These are phyloP conservation scores for Neoarius graeffei DNA, from an alignment of 2,113 vertebrate genomes.

Conservation along the genomic window DNA sequence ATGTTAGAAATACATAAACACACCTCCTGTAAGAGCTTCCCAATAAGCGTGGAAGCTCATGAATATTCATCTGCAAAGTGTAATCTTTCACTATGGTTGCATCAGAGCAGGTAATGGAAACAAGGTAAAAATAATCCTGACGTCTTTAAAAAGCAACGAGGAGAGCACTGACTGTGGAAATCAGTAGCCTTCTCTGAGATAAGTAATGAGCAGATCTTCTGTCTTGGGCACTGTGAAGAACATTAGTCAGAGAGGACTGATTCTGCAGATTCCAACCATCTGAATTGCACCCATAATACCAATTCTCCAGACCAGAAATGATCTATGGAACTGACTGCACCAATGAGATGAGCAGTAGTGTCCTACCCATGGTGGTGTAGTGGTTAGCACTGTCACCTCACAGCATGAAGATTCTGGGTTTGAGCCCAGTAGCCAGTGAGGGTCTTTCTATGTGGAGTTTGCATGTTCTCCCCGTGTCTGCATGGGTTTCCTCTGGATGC, in stretches of 20 bases:
- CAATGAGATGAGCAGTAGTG: neutral
- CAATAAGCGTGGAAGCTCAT: neutral
- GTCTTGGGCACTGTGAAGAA: neutral
- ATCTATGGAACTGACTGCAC: neutral
- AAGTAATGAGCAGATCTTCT: neutral
- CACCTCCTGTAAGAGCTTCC: neutral
- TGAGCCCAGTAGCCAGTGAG: too few relatives aligned
- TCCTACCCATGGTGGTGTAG: too few relatives aligned
- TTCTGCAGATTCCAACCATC: neutral
- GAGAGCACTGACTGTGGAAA: neutral
- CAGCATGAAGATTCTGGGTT: too few relatives aligned
- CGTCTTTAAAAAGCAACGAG: neutral
- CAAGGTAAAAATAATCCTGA: conserved; percentile 25
- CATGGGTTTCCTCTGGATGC: too few relatives aligned
- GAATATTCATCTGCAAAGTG: conserved; percentile 18
- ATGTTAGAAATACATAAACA: conserved; percentile 18
- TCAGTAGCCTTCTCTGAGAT: neutral
- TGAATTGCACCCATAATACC: neutral
- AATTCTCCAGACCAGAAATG: neutral
- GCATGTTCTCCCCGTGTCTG: too few relatives aligned
- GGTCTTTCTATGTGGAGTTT: too few relatives aligned
- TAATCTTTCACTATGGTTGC: neutral
- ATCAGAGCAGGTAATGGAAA: conserved; percentile 18
- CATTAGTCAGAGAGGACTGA: neutral
- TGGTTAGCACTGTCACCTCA: too few relatives aligned